Percentiles rank a stretch among this genome's conserved stretches.
These are phyloP conservation scores for Yponomeuta cagnagella DNA, from an alignment of 2,888 invertebrate genomes.

Conservation along the genomic window DNA sequence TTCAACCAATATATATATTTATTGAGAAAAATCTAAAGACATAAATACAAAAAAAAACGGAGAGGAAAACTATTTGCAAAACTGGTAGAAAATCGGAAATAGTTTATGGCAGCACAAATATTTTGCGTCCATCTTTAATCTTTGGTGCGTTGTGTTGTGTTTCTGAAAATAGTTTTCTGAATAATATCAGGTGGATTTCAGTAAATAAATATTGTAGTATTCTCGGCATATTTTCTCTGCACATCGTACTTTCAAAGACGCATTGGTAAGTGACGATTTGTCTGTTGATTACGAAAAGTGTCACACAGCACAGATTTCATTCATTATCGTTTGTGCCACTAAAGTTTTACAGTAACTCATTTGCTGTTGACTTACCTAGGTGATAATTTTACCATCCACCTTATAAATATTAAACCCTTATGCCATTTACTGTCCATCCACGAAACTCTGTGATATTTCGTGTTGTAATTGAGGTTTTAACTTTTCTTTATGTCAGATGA, in stretches of 20 bases:
- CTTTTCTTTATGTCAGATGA: slow-evolving; percentile 56
- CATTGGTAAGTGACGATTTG: slow-evolving; percentile 32
- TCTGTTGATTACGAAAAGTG: slow-evolving; percentile 49
- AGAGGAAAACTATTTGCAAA: too few species aligned
- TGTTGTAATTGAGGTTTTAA: slow-evolving; percentile 19
- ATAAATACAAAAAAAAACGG: too few species aligned
- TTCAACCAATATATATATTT: too few species aligned
- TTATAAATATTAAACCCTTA: background rate
- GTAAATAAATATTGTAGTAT: background rate
- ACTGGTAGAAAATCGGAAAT: too few species aligned
- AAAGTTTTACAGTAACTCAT: slow-evolving; percentile 65
- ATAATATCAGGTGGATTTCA: background rate
- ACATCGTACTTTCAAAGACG: slow-evolving; percentile 21
- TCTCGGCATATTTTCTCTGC: background rate
- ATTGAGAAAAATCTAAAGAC: too few species aligned
- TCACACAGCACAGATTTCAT: slow-evolving; percentile 57
- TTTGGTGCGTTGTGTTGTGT: slow-evolving; percentile 71
- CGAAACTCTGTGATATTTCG: slow-evolving; percentile 10
- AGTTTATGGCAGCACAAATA: slow-evolving; percentile 48
- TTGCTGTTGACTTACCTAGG: slow-evolving; percentile 60
- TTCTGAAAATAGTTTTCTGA: slow-evolving; percentile 43
- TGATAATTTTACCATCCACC: slow-evolving; percentile 54
- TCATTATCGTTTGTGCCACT: slow-evolving; percentile 61
- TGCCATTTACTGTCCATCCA: background rate
- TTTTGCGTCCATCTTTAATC: slow-evolving; percentile 74